Evolutionary conservation across 1,140 invertebrate genomes (phyloP).

Genomic region (Scaptomyza graminum): DNA sequence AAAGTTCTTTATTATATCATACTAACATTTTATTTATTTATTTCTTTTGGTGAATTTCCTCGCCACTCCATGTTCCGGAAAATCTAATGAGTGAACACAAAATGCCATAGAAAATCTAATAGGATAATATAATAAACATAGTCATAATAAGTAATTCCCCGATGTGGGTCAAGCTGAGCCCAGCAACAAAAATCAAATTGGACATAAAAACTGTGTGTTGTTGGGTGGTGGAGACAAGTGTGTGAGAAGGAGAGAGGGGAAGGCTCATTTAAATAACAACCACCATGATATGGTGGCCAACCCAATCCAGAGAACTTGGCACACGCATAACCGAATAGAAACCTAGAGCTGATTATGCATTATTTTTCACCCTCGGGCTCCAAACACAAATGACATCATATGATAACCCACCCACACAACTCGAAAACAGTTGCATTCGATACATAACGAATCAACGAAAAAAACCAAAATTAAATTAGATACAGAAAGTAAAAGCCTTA

Average conservation of each 20-base stretch:
- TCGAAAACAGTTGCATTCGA: constrained; percentile 66
- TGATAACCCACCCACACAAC: constrained; percentile 27
- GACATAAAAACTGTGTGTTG: not conserved
- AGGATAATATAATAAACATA: constrained; percentile 3
- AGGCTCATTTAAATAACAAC: constrained; percentile 29
- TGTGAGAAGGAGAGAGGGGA: not conserved
- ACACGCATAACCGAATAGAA: constrained; percentile 60
- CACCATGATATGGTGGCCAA: constrained; percentile 39
- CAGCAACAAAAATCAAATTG: constrained; percentile 35
- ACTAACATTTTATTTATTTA: no score
- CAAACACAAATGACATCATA: constrained; percentile 65
- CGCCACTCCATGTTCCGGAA: not conserved
- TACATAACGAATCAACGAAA: constrained; percentile 4
- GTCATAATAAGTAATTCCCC: not conserved
- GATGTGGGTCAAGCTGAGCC: constrained; percentile 48
- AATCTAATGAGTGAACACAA: not conserved
- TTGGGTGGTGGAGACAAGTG: not conserved
- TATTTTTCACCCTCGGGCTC: constrained; percentile 64
- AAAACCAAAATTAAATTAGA: constrained; percentile 56
- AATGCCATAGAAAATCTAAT: no score
- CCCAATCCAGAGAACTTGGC: constrained; percentile 42
- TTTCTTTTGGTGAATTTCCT: no score
- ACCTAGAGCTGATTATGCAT: constrained; percentile 63
- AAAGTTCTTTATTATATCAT: no score
- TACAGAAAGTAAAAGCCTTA: constrained; percentile 65